Conservation (phyloP, 2,797 vertebrate species). For the Gambelia wislizenii region DNA sequence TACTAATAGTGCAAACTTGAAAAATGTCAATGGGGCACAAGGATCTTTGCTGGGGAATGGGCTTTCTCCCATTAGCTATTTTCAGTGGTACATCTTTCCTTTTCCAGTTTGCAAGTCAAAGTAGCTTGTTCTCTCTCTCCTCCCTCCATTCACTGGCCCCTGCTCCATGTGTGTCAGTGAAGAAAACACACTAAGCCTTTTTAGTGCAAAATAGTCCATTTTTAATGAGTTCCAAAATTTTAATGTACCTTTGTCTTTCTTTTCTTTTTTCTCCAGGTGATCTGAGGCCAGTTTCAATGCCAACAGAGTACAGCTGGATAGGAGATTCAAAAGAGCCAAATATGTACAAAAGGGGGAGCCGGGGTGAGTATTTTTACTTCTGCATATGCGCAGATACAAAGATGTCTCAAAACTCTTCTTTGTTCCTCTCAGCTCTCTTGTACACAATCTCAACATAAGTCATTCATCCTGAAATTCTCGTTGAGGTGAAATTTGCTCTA, state of each 20-base stretch:
- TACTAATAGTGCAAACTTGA: too few relatives aligned
- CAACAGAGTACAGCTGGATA: slow-evolving; percentile 88
- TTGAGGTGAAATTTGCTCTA: too few relatives aligned
- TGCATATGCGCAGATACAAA: too few relatives aligned
- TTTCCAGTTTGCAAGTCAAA: too few relatives aligned
- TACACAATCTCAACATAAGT: not conserved
- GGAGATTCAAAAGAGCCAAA: slow-evolving; percentile 89
- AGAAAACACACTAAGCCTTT: slow-evolving; percentile 7
- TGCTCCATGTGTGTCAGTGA: too few relatives aligned
- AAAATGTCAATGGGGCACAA: too few relatives aligned
- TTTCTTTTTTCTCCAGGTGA: slow-evolving; percentile 85
- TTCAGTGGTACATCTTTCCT: not conserved
- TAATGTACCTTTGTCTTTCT: slow-evolving; percentile 44
- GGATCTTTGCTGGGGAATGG: not conserved
- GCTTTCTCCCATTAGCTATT: not conserved
- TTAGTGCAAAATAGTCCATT: not conserved
- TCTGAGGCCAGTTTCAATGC: slow-evolving; percentile 90
- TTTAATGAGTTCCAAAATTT: slow-evolving; percentile 21
- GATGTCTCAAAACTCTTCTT: not conserved
- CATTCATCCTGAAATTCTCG: not conserved
- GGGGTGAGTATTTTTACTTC: slow-evolving; percentile 81
- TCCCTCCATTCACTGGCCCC: too few relatives aligned
- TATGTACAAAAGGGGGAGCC: slow-evolving; percentile 89
- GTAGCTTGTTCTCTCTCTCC: too few relatives aligned
- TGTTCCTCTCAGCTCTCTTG: not conserved